These are phyloP conservation scores for Philonicus albiceps DNA, from an alignment of 2,888 invertebrate genomes.

Conservation along the genomic window DNA sequence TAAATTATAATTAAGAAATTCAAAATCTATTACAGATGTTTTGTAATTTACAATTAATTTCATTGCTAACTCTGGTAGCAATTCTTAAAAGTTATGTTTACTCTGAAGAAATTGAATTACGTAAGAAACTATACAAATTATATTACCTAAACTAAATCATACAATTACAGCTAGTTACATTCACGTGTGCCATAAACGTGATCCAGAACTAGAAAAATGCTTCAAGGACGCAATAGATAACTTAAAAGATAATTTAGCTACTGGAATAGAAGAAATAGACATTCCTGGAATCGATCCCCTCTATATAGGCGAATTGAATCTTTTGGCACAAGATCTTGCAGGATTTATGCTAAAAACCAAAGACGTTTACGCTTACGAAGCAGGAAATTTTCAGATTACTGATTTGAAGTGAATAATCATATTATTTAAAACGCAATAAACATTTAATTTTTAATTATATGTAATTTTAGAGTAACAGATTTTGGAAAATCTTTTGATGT, in stretches of 20 bases:
- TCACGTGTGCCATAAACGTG: slow-evolving; percentile 71
- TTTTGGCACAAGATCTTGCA: slow-evolving; percentile 1
- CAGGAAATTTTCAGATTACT: slow-evolving; percentile 58
- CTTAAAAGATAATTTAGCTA: slow-evolving; percentile 67
- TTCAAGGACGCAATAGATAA: slow-evolving; percentile 69
- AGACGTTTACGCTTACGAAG: not conserved
- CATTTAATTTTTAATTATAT: not conserved
- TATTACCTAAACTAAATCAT: not conserved
- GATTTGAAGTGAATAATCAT: not conserved
- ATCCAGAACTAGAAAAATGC: slow-evolving; percentile 69
- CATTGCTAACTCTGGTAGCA: not conserved
- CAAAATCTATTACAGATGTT: not conserved
- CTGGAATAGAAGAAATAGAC: slow-evolving; percentile 73
- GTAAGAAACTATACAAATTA: not conserved
- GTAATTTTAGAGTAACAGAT: not conserved
- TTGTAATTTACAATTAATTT: not conserved
- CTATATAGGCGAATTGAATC: slow-evolving; percentile 38
- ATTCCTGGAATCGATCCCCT: slow-evolving; percentile 76
- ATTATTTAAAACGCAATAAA: not conserved
- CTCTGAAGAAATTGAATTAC: not conserved
- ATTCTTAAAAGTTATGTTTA: not conserved
- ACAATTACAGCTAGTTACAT: slow-evolving; percentile 71
- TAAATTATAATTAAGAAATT: not conserved
- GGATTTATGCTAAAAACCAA: not conserved
- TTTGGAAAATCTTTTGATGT: not conserved